Base-by-base conservation (phyloP, 64 coral and sea anemone species). In the Montipora cactus region DNA sequence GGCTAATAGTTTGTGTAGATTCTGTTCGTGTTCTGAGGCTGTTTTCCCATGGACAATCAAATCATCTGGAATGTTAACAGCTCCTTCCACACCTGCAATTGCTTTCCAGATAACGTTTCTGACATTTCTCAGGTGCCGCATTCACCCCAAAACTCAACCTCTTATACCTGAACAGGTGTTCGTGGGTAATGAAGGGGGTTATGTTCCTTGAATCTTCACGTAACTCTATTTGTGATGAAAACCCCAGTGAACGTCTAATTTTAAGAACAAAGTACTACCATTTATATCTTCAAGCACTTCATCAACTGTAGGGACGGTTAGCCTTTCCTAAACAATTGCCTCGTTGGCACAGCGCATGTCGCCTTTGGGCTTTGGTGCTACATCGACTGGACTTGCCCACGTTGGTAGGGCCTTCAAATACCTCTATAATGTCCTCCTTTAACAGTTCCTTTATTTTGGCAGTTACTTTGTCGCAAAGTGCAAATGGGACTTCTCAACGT, bases 41-140 rank as follows among this genome's bases (percentile, higher is more conserved):
- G 19, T 64, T 12, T 81, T 44, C 1, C 77, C 49, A 83, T 89
- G 77, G 49, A 94, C 92, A 46, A 83, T 64, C 80, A 83, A 67
- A 15, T 83, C 80, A 67, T 83, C 58, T 8, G 80, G 3, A 46
- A 83, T 67, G 28, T 83, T 83, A 25, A 44, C 23, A 47, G 59
- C 37, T 3, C 25, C 58, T 1, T 15, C 52, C 1, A 61, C 57
- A 19, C 37, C 52, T 37, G 84, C 69, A 16, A 87, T 44, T 44
- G 69, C 84, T 72, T 87, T 62, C 13, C 49, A 47, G n/a, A 87
- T 53, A 18, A 87, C 69, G 14, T 37, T 87, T 57, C 50, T 83
- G 52, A 44, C 59, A 59, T 19, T 57, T 52, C 21, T 81, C 79
- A n/a, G 79, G 79, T 16, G 8, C 79, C 14, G 44, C 22, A 14